phyloP scores from a whole-genome alignment of 2,113 vertebrate species.

The Felis catus region DNA sequence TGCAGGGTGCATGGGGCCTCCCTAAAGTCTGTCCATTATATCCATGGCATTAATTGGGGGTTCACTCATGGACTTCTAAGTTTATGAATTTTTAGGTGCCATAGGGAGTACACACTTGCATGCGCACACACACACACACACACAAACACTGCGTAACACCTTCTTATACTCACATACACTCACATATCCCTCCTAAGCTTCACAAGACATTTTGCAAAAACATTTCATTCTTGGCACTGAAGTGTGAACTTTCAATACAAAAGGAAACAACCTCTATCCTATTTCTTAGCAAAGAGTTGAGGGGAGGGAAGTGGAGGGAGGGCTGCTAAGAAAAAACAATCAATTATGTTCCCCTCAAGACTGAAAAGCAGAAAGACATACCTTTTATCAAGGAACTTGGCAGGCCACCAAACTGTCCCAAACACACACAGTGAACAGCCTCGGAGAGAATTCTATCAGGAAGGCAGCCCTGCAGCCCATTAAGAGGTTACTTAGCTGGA shows the following conservation, averaged over 20 bases:
- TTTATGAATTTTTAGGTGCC: neutral
- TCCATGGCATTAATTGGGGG: neutral
- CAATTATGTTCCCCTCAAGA: neutral
- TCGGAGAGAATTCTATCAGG: constrained; percentile 71
- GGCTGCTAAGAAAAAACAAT: neutral
- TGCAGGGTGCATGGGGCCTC: too few relatives aligned
- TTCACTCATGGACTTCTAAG: neutral
- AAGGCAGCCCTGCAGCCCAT: constrained; percentile 65
- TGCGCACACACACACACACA: too few relatives aligned
- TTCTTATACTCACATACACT: neutral
- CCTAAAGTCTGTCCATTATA: neutral
- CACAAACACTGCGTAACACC: neutral
- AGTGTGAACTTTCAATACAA: neutral
- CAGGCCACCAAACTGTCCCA: constrained; percentile 73
- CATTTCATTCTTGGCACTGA: neutral
- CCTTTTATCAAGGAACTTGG: constrained; percentile 65
- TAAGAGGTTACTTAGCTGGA: constrained; percentile 79
- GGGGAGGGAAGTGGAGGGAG: neutral
- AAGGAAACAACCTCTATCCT: neutral
- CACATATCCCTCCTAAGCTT: neutral
- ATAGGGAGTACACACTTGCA: rapidly evolving
- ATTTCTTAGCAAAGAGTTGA: neutral
- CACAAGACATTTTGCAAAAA: neutral
- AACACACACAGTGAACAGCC: constrained; percentile 66
- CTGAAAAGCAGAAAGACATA: constrained; percentile 34